These are phyloP conservation scores for Aphaenogaster ashmeadi DNA, from an alignment of 1,140 invertebrate species.

Conservation along the genomic window DNA sequence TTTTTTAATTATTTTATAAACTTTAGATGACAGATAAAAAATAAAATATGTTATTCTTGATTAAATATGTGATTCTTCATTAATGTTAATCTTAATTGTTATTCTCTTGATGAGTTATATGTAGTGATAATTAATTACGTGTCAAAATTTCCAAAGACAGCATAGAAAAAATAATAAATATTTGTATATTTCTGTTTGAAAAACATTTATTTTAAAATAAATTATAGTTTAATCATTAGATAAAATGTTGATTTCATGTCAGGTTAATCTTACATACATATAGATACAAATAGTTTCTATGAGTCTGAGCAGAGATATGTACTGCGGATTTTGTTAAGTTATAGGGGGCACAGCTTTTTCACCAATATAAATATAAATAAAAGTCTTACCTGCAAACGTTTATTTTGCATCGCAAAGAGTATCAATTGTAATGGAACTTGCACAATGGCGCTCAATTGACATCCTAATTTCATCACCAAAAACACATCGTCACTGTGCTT, in stretches of 20 bases:
- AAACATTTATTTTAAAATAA: neutral
- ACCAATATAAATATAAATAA: neutral
- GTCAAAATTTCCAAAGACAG: neutral
- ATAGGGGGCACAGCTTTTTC: neutral
- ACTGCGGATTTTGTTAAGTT: neutral
- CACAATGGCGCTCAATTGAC: constrained; percentile 35
- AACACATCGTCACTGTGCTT: constrained; percentile 23
- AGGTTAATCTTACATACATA: neutral
- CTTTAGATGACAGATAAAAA: neutral
- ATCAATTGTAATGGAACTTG: constrained; percentile 64
- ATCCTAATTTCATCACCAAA: constrained; percentile 46
- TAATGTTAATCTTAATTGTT: neutral
- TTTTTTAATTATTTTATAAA: neutral
- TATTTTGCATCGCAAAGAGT: constrained; percentile 31
- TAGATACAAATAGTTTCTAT: neutral
- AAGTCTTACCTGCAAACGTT: constrained; percentile 63
- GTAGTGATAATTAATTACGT: neutral
- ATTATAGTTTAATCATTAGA: neutral
- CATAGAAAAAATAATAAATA: neutral
- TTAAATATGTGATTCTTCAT: too few species aligned
- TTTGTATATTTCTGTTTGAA: neutral
- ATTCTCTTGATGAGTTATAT: neutral
- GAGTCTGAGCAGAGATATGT: neutral
- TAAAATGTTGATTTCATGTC: neutral
- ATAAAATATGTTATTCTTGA: neutral